Percentiles rank a stretch among this genome's conserved stretches.
phyloP scores from a whole-genome alignment of 2,797 vertebrate genomes.

The Siniperca undulata region DNA sequence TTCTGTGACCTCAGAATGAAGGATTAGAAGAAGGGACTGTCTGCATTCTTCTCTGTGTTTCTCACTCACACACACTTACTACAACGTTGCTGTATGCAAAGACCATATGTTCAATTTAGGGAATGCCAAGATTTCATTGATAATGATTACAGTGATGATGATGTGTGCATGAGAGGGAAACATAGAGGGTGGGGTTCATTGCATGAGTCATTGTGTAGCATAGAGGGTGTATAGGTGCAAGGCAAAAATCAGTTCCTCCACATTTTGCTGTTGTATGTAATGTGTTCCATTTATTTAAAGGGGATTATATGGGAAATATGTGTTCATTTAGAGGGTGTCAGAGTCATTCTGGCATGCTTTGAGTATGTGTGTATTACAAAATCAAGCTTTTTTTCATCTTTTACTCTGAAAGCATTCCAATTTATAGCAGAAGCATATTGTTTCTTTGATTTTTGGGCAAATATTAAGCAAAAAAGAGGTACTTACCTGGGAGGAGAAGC shows the following conservation, averaged over 20 bases:
- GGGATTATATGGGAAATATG: conserved; percentile 35
- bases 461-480: conserved; percentile 4
- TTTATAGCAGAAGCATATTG: neutral
- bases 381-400: neutral
- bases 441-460: conserved; percentile 35
- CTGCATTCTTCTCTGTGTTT: conserved; percentile 58
- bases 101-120: conserved; percentile 57
- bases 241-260: conserved; percentile 13
- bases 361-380: conserved; percentile 19
- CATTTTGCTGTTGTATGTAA: conserved; percentile 29
- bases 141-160: conserved; percentile 58
- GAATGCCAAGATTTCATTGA: conserved; percentile 59
- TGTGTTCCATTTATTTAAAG: conserved; percentile 60
- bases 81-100: conserved; percentile 52
- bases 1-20: conserved; percentile 62
- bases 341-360: conserved; percentile 33
- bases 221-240: conserved; percentile 33
- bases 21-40: conserved; percentile 54
- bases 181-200: conserved; percentile 40
- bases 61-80: conserved; percentile 37
- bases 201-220: conserved; percentile 41
- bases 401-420: conserved; percentile 1
- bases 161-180: conserved; percentile 64
- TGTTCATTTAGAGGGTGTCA: conserved; percentile 55
- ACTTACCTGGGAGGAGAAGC: conserved; percentile 72